A percentile compares a stretch with the other conserved stretches of the same genome.
These are phyloP conservation scores for Trinorchestia longiramus DNA, from an alignment of 1,140 invertebrate genomes.

Conservation along the genomic window DNA sequence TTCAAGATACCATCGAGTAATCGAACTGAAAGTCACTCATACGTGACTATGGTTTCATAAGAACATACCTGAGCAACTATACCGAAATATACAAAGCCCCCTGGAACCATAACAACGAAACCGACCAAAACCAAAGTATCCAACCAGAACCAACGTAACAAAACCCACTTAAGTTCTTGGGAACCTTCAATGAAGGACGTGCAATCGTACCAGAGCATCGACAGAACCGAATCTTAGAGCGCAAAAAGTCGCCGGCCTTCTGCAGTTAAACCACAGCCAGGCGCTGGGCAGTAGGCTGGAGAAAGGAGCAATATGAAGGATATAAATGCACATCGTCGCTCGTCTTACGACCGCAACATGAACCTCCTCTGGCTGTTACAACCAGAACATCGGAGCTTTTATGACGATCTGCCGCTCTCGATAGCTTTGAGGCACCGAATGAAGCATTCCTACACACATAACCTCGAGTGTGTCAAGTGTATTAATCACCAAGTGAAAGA, in stretches of 20 bases:
- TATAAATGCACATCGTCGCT: neutral
- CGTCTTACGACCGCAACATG: neutral
- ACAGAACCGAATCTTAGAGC: too few relatives aligned
- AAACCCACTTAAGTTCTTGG: neutral
- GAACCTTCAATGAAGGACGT: neutral
- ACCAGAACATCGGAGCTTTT: neutral
- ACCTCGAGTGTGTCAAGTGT: too few relatives aligned
- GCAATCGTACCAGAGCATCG: neutral
- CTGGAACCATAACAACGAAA: neutral
- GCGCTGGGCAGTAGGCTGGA: neutral
- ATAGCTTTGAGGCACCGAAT: too few relatives aligned
- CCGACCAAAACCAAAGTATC: neutral
- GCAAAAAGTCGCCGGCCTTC: neutral
- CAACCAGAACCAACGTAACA: neutral
- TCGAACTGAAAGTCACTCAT: neutral
- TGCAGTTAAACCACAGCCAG: neutral
- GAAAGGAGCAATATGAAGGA: neutral
- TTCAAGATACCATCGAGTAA: neutral
- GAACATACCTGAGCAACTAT: too few relatives aligned
- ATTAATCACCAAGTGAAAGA: too few relatives aligned
- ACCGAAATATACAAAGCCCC: too few relatives aligned
- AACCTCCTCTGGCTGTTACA: neutral
- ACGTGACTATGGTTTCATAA: neutral
- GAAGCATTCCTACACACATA: too few relatives aligned
- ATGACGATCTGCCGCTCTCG: too few relatives aligned